A percentile compares a stretch with the other conserved stretches of the same genome.
These are phyloP conservation scores for Proterorhinus semilunaris DNA, from an alignment of 2,113 vertebrate genomes.

Conservation along the genomic window DNA sequence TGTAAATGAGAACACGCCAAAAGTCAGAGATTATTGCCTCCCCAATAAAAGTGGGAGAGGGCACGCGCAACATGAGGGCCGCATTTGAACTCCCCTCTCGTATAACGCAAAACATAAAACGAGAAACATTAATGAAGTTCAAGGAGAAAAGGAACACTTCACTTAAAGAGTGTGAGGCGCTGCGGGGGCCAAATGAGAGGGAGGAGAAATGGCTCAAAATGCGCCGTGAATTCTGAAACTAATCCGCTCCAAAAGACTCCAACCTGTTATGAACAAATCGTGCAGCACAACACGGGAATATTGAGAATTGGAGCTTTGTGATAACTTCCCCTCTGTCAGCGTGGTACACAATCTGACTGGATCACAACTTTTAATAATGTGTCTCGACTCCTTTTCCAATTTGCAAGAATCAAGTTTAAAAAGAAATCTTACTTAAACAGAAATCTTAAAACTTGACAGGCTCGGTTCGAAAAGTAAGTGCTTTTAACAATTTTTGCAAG, in stretches of 20 bases:
- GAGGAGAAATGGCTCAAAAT: constrained; percentile 51
- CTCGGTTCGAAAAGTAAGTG: too few relatives aligned
- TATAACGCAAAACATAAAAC: constrained; percentile 64
- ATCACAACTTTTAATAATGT: too few relatives aligned
- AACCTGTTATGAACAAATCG: too few relatives aligned
- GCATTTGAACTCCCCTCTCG: constrained; percentile 67
- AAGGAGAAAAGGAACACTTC: constrained; percentile 69
- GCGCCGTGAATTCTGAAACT: constrained; percentile 35
- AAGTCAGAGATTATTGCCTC: constrained; percentile 61
- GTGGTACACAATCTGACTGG: too few relatives aligned
- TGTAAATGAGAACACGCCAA: constrained; percentile 72
- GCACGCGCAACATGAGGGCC: constrained; percentile 41
- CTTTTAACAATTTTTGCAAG: too few relatives aligned
- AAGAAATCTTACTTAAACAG: too few relatives aligned
- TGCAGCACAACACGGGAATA: too few relatives aligned
- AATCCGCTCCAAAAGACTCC: neutral
- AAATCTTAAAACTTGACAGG: too few relatives aligned
- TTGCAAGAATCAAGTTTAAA: too few relatives aligned
- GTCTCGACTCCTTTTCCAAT: too few relatives aligned
- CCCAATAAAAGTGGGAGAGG: constrained; percentile 61
- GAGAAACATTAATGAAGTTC: constrained; percentile 69
- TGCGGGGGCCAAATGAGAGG: constrained; percentile 65
- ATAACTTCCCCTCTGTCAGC: too few relatives aligned
- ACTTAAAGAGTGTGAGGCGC: constrained; percentile 49
- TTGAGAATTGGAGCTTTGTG: too few relatives aligned